A percentile compares a stretch with the other conserved stretches of the same genome.
These are phyloP conservation scores for Panzeria rudis DNA, from an alignment of 2,888 invertebrate species.

Conservation along the genomic window DNA sequence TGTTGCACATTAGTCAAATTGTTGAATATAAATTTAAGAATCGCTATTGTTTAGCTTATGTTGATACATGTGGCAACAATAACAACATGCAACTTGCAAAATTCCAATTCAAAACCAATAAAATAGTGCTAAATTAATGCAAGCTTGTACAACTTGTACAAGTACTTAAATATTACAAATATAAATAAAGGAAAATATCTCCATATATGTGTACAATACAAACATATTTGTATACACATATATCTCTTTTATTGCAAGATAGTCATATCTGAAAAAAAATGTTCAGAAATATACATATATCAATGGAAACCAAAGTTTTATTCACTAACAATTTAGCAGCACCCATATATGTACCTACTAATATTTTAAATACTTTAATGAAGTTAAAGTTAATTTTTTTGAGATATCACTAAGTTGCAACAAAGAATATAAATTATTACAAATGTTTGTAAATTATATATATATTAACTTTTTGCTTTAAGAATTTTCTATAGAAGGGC, in stretches of 20 bases:
- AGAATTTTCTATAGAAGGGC: background rate
- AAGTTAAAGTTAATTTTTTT: no score
- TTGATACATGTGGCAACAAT: conserved; percentile 19
- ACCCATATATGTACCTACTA: no score
- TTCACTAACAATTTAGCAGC: no score
- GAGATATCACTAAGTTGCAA: background rate
- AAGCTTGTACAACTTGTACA: conserved; percentile 7
- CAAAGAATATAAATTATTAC: background rate
- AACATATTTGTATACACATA: background rate
- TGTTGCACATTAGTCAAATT: conserved; percentile 14
- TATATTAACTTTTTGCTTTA: conserved; percentile 22
- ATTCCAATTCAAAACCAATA: conserved; percentile 18
- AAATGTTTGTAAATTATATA: background rate
- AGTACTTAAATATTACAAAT: background rate
- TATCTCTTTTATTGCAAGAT: no score
- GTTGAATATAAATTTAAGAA: conserved; percentile 29
- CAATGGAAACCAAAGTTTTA: no score
- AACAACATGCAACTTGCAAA: conserved; percentile 19
- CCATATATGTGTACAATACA: no score
- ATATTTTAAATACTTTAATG: no score
- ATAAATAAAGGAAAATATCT: background rate
- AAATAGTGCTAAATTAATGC: conserved; percentile 42
- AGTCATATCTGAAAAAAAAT: no score
- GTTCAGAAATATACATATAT: no score
- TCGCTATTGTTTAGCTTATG: conserved; percentile 23